Percentiles rank a stretch among this genome's conserved stretches.
Conservation (phyloP, 92 coral and sea anemone genomes). For the Galaxea fascicularis region DNA sequence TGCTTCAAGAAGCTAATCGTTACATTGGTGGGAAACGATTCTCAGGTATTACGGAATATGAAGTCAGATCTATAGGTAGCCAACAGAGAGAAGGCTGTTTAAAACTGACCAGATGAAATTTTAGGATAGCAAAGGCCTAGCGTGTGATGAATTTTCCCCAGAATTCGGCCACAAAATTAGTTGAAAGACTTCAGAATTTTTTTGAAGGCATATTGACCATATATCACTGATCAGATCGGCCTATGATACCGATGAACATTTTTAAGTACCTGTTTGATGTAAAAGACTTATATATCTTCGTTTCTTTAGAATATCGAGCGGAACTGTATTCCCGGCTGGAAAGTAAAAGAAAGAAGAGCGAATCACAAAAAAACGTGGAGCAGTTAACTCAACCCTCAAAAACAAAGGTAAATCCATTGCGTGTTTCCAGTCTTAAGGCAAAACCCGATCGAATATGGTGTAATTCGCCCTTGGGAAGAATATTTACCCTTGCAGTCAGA, state of each 20-base stretch:
- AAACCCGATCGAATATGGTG: neutral
- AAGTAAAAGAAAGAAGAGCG: conserved; percentile 25
- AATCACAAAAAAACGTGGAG: neutral
- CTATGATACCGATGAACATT: too few species aligned
- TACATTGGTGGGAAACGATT: conserved; percentile 74
- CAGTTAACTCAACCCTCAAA: neutral
- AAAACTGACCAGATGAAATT: too few species aligned
- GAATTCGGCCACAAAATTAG: too few species aligned
- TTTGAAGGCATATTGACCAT: too few species aligned
- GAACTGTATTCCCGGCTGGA: conserved; percentile 67
- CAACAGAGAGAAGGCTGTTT: too few species aligned
- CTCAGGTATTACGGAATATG: conserved; percentile 49
- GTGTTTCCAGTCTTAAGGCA: too few species aligned
- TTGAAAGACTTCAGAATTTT: too few species aligned
- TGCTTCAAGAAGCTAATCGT: conserved; percentile 63
- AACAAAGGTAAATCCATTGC: conserved; percentile 13
- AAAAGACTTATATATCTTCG: neutral
- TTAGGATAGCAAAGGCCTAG: too few species aligned
- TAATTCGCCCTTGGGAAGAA: neutral
- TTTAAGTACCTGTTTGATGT: too few species aligned
- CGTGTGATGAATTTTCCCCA: too few species aligned
- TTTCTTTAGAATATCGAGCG: conserved; percentile 56
- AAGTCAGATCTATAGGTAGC: neutral
- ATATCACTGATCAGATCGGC: too few species aligned
- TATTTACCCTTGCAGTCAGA: neutral